These are phyloP conservation scores for Tringa solitaria DNA, from an alignment of 2,113 vertebrate genomes.

Conservation along the genomic window DNA sequence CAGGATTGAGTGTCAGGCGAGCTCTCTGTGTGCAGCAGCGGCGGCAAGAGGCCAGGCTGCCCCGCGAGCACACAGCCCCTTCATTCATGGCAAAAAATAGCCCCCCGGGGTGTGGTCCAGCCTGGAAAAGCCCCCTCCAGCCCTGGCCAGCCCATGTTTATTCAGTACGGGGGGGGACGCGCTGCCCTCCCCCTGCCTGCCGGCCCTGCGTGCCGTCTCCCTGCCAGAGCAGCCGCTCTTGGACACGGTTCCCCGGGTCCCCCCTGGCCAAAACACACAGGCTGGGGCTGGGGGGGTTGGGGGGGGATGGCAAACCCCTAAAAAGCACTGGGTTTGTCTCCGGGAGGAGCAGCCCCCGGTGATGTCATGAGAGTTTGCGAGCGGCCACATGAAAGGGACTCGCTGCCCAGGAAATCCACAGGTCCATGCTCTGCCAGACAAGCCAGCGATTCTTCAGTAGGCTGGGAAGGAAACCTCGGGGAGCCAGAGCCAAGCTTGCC, in stretches of 20 bases:
- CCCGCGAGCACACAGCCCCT: slow-evolving; percentile 37
- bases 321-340: slow-evolving; percentile 45
- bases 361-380: slow-evolving; percentile 60
- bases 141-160: slow-evolving; percentile 40
- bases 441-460: slow-evolving; percentile 32
- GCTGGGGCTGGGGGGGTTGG: background rate
- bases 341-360: slow-evolving; percentile 17
- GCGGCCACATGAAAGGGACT: slow-evolving; percentile 56
- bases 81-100: slow-evolving; percentile 67
- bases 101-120: slow-evolving; percentile 55
- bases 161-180: background rate
- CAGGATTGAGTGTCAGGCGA: slow-evolving; percentile 32
- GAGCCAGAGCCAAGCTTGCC: background rate
- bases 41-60: slow-evolving; percentile 24
- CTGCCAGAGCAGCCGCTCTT: slow-evolving; percentile 17
- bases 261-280: slow-evolving; percentile 56
- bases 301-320: slow-evolving; percentile 39
- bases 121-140: slow-evolving; percentile 59
- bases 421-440: slow-evolving; percentile 23
- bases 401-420: slow-evolving; percentile 52
- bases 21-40: background rate
- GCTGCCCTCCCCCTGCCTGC: background rate
- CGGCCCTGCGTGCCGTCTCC: background rate
- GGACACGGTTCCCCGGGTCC: background rate
- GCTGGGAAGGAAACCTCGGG: background rate